Conservation (phyloP, 2,888 invertebrate genomes). For the Eubasilissa splendida region DNA sequence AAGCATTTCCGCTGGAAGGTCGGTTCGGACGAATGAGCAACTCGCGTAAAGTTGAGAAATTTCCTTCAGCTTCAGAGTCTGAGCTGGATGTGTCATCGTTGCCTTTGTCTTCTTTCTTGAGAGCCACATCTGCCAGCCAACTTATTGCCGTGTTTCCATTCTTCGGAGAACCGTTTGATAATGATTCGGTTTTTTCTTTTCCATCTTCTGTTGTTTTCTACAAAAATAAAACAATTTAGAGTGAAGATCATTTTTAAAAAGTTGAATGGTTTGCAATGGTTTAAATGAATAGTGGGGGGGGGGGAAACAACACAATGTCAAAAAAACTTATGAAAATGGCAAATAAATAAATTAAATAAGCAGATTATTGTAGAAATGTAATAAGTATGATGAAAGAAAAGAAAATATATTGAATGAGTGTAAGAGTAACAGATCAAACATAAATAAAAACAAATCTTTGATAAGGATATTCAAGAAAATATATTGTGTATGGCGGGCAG, state of each 20-base stretch:
- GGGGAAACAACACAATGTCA: not conserved
- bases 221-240: conserved; percentile 56
- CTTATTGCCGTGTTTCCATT: conserved; percentile 60
- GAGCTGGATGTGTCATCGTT: conserved; percentile 73
- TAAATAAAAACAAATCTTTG: no score
- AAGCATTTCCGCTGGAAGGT: conserved; percentile 63
- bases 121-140: conserved; percentile 62
- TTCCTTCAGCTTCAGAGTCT: conserved; percentile 79
- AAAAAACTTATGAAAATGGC: no score
- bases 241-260: not conserved
- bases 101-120: conserved; percentile 65
- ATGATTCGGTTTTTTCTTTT: conserved; percentile 68
- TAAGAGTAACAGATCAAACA: no score
- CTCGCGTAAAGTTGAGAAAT: conserved; percentile 87
- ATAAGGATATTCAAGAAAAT: no score
- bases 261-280: not conserved
- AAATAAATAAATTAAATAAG: no score
- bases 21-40: conserved; percentile 81
- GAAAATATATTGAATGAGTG: no score
- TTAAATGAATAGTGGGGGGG: no score
- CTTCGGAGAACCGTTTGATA: conserved; percentile 64
- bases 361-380: no score
- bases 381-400: no score
- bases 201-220: conserved; percentile 72
- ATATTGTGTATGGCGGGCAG: no score